A percentile compares a stretch with the other conserved stretches of the same genome.
These are phyloP conservation scores for Micropoecilia bifurca DNA, from an alignment of 2,797 vertebrate genomes.

Conservation along the genomic window DNA sequence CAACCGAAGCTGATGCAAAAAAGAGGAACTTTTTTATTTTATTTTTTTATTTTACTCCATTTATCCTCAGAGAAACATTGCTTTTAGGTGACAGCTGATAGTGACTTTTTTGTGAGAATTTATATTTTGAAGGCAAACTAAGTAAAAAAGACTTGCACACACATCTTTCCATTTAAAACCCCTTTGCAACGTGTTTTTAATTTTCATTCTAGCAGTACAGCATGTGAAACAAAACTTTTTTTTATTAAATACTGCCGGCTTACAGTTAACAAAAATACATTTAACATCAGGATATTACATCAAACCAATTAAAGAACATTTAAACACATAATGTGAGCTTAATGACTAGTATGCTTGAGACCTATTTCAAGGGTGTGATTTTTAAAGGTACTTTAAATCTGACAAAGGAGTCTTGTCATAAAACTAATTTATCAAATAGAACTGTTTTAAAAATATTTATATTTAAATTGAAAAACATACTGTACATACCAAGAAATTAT, in stretches of 20 bases:
- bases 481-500: background rate
- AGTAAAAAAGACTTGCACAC: background rate
- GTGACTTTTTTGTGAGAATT: slow-evolving; percentile 19
- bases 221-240: background rate
- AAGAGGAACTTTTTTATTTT: background rate
- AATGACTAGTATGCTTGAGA: background rate
- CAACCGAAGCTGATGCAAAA: slow-evolving; percentile 45
- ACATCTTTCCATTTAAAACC: slow-evolving; percentile 12
- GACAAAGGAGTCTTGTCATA: background rate
- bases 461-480: background rate
- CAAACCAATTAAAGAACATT: background rate
- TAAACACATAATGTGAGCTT: background rate
- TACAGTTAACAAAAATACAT: background rate
- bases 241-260: background rate
- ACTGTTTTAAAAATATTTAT: background rate
- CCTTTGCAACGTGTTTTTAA: slow-evolving; percentile 9
- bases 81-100: slow-evolving; percentile 52
- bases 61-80: slow-evolving; percentile 65
- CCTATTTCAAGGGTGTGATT: background rate
- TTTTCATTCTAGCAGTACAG: background rate
- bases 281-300: background rate
- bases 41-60: slow-evolving; percentile 13
- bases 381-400: background rate
- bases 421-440: background rate
- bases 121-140: slow-evolving; percentile 24